phyloP scores from a whole-genome alignment of 2,113 vertebrate species.

The Isurus oxyrinchus region DNA sequence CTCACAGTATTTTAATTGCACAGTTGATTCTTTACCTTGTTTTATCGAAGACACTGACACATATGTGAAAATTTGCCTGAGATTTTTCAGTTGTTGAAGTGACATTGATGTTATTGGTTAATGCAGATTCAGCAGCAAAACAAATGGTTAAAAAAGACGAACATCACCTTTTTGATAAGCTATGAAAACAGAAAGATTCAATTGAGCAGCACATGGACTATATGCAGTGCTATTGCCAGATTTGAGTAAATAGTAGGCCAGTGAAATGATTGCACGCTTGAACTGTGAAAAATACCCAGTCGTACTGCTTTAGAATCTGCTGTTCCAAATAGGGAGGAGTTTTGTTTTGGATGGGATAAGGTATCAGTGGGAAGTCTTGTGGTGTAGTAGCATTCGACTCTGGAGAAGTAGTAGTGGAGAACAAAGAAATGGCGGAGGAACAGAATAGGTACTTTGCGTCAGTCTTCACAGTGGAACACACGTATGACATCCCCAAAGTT shows the following conservation, averaged over 20 bases:
- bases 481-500: too few species aligned
- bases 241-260: not conserved
- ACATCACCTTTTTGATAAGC: not conserved
- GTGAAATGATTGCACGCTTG: not conserved
- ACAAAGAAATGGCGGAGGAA: too few species aligned
- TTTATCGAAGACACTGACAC: not conserved
- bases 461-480: too few species aligned
- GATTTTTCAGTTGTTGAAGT: conserved; percentile 18
- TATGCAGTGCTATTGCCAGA: not conserved
- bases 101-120: not conserved
- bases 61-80: not conserved
- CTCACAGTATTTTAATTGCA: not conserved
- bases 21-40: not conserved
- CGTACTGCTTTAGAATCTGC: not conserved
- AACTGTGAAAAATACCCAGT: not conserved
- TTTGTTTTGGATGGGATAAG: not conserved
- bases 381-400: too few species aligned
- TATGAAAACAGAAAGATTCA: not conserved
- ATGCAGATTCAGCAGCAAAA: not conserved
- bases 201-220: not conserved
- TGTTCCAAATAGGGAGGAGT: not conserved
- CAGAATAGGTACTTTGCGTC: too few species aligned
- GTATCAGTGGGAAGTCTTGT: not conserved
- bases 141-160: not conserved
- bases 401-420: too few species aligned